Conservation (phyloP, 2,797 vertebrate species). For the Cyprinodon diabolis region DNA sequence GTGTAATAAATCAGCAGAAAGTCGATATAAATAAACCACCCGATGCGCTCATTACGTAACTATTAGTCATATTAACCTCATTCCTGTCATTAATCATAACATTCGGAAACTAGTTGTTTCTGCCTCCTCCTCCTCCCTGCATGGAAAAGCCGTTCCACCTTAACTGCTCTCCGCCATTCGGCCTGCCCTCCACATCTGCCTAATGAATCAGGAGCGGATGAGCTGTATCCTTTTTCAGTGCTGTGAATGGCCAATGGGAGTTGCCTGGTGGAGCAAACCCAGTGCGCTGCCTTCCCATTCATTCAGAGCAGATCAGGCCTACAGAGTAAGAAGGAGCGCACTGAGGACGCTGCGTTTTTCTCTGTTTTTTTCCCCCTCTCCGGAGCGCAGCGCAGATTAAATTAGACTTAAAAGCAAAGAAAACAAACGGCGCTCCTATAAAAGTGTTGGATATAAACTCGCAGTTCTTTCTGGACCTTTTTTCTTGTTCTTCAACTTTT, state of each 20-base stretch:
- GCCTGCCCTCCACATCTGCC: slow-evolving; percentile 77
- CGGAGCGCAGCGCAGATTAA: slow-evolving; percentile 32
- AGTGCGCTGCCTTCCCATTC: slow-evolving; percentile 80
- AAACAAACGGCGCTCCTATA: neutral
- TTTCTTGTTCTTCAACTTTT: slow-evolving; percentile 8
- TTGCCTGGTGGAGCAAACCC: slow-evolving; percentile 77
- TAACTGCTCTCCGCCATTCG: slow-evolving; percentile 75
- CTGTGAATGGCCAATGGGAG: slow-evolving; percentile 81
- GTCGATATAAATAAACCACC: slow-evolving; percentile 17
- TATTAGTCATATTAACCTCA: slow-evolving; percentile 50
- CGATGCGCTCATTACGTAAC: slow-evolving; percentile 29
- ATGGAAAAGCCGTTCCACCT: slow-evolving; percentile 72
- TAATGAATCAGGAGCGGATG: slow-evolving; percentile 85
- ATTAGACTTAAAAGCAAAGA: slow-evolving; percentile 34
- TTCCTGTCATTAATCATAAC: slow-evolving; percentile 62
- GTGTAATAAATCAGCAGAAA: slow-evolving; percentile 6
- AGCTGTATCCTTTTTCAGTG: slow-evolving; percentile 84
- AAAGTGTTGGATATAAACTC: slow-evolving; percentile 59
- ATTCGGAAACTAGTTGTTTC: slow-evolving; percentile 51
- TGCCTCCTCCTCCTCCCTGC: slow-evolving; percentile 14
- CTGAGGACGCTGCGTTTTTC: slow-evolving; percentile 24
- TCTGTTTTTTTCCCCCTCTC: neutral
- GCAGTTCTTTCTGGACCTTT: neutral
- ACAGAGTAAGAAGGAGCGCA: slow-evolving; percentile 57
- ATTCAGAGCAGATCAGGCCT: slow-evolving; percentile 79